Evolutionary conservation across 1,140 invertebrate species (phyloP), one percentile per base, ranked within the genome.

Genomic region (Aphaenogaster floridana): DNA sequence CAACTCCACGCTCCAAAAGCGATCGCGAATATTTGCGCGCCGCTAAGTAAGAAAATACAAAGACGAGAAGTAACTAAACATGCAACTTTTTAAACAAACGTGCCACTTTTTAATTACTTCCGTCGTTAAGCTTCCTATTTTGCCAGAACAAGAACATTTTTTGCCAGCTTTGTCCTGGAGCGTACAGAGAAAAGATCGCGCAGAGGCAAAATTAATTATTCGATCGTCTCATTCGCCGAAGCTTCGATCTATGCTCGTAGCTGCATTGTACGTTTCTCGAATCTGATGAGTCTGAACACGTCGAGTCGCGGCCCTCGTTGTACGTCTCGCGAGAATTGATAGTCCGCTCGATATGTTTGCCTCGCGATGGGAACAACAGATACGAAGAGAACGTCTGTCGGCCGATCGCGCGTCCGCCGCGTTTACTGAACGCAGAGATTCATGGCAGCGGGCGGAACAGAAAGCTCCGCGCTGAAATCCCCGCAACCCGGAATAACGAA

Each of bases 401-500:
- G 42, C 57, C 59, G 76, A 64, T 79, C 59, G 42, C 77, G 21
- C 36, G 4, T 28, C 42, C 50, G 36, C n/a, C n/a, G 13, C 36
- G 50, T 42, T 28, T 69, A 28, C 42, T 11, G 54, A 63, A 59
- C 36, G 42, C 6, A n/a, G 52, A 72, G 86, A 87, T 86, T 88
- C 42, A 45, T 39, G 72, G 45, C 63, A 52, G 45, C 50, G 59
- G 54, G 5, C 69, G 69, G 39, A 52, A 52, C 17, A 15, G 61
- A 68, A 59, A 80, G 39, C 76, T 59, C 66, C 42, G 66, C 45
- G 61, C 68, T 72, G 74, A 45, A 39, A 68, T 78, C 34, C 6
- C 59, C 66, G 68, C 78, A 84, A 71, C 52, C 3, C 54, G 52
- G 69, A 88, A 87, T 80, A 83, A 90, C 84, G 74, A 66, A 83